A percentile compares a stretch with the other conserved stretches of the same genome.
Conservation (phyloP, 1,140 invertebrate genomes). For the Drosophila ercepeae region DNA sequence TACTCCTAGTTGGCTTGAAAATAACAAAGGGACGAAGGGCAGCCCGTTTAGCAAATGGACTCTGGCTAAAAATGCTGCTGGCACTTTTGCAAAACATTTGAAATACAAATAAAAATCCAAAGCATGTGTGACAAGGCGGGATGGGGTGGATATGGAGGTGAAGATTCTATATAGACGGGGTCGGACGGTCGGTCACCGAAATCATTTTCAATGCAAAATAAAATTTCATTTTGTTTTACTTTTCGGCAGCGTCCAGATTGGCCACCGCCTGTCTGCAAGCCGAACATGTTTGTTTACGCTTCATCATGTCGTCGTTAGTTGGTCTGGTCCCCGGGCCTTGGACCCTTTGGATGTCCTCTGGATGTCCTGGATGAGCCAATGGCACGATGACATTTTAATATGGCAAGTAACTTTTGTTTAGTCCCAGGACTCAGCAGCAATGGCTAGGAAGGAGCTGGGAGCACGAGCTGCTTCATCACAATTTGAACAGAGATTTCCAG, state of each 20-base stretch:
- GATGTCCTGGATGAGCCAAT: slow-evolving; percentile 50
- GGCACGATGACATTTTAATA: slow-evolving; percentile 81
- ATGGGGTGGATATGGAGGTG: background rate
- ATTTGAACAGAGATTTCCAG: slow-evolving; percentile 56
- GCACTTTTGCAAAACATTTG: slow-evolving; percentile 79
- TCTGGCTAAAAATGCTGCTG: slow-evolving; percentile 77
- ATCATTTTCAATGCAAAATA: slow-evolving; percentile 80
- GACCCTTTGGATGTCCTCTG: background rate
- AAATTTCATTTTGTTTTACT: slow-evolving; percentile 82
- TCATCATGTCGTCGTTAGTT: slow-evolving; percentile 81
- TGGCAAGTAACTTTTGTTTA: slow-evolving; percentile 79
- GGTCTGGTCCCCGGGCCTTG: slow-evolving; percentile 22
- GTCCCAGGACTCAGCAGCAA: slow-evolving; percentile 18
- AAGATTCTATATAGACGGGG: slow-evolving; percentile 1
- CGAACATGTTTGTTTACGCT: slow-evolving; percentile 81
- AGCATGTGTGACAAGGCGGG: slow-evolving; percentile 30
- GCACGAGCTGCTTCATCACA: slow-evolving; percentile 54
- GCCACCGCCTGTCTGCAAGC: slow-evolving; percentile 60
- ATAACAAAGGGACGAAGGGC: slow-evolving; percentile 14
- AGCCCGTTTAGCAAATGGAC: slow-evolving; percentile 72
- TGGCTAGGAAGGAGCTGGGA: slow-evolving; percentile 13
- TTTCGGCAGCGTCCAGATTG: slow-evolving; percentile 29
- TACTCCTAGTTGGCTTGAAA: slow-evolving; percentile 44
- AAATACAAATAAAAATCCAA: slow-evolving; percentile 79
- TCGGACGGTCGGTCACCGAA: slow-evolving; percentile 25